Evolutionary conservation across 2,113 vertebrate genomes (phyloP).

Genomic region (Barbus barbus): DNA sequence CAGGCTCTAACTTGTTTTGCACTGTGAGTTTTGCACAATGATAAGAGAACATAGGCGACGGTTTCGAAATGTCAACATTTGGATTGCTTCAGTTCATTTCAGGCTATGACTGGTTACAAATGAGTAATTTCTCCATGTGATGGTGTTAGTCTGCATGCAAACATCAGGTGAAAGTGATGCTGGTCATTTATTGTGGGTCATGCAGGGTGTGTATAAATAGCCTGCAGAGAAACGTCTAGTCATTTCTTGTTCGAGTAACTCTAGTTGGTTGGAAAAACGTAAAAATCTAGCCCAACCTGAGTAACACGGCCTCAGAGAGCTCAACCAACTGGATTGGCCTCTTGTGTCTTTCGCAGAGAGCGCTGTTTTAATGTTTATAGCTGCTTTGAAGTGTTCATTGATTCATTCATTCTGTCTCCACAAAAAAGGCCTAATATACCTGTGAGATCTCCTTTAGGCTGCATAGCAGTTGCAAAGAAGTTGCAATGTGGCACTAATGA

Average conservation of each 20-base stretch:
- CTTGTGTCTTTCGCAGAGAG: neutral
- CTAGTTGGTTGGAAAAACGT: neutral
- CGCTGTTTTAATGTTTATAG: neutral
- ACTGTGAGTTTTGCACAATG: constrained; percentile 11
- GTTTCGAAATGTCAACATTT: constrained; percentile 15
- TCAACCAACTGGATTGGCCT: constrained; percentile 10
- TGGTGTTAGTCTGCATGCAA: too few species aligned
- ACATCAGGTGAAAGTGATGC: neutral
- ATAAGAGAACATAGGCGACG: neutral
- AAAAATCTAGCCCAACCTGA: constrained; percentile 63
- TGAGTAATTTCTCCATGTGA: neutral
- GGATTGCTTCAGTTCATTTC: constrained; percentile 10
- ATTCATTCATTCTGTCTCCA: neutral
- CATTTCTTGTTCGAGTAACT: neutral
- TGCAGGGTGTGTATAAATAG: constrained; percentile 26
- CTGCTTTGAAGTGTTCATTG: neutral
- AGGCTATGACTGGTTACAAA: neutral
- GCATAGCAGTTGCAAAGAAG: neutral
- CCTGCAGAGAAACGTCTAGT: constrained; percentile 29
- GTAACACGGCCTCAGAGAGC: constrained; percentile 1
- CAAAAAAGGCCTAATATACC: neutral
- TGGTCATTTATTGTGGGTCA: constrained; percentile 5
- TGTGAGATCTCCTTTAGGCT: neutral
- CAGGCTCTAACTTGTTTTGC: neutral
- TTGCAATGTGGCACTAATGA: neutral